phyloP scores from a whole-genome alignment of 2,797 vertebrate genomes.

The Tadarida brasiliensis region DNA sequence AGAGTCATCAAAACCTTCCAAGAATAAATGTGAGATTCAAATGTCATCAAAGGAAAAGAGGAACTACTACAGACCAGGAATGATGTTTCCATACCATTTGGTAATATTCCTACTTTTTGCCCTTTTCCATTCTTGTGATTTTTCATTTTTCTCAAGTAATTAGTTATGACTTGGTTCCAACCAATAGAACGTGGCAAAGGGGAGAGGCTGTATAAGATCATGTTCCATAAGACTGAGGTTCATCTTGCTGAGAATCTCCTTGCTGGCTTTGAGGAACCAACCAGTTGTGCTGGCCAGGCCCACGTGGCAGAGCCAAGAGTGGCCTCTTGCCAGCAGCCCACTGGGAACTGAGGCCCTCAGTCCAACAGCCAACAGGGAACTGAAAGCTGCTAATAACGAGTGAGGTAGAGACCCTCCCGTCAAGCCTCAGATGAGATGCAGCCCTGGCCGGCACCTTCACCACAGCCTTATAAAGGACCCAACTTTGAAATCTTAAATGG shows the following conservation, averaged over 20 bases:
- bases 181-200: not conserved
- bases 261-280: not conserved
- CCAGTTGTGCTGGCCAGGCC: not conserved
- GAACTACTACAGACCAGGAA: not conserved
- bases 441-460: not conserved
- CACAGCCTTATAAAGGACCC: not conserved
- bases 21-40: slow-evolving; percentile 34
- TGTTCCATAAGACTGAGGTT: not conserved
- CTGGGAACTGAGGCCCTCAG: not conserved
- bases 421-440: not conserved
- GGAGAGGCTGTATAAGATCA: not conserved
- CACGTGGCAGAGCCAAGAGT: not conserved
- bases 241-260: not conserved
- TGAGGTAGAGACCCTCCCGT: not conserved
- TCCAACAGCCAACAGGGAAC: not conserved
- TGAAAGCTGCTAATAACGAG: not conserved
- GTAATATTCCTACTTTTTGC: not conserved
- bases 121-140: not conserved
- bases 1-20: not conserved
- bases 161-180: not conserved
- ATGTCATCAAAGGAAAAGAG: not conserved
- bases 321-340: not conserved
- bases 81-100: not conserved
- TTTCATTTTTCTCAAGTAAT: not conserved
- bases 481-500: not conserved